Conservation (phyloP, 2,888 invertebrate species). For the Apoda limacodes region DNA sequence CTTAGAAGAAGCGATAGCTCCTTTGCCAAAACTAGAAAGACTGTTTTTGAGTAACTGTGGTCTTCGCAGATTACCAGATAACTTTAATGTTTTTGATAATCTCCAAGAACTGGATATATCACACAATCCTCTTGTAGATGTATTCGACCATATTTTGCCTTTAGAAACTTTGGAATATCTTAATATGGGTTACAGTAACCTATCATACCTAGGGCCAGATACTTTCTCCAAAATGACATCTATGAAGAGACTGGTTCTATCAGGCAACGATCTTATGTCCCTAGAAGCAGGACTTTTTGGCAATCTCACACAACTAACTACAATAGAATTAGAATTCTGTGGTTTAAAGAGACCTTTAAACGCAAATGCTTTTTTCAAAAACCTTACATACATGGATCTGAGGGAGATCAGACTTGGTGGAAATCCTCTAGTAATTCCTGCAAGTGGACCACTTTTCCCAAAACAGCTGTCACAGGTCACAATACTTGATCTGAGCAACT, state of each 20-base stretch:
- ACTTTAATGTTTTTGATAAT: constrained; percentile 74
- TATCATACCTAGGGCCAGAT: constrained; percentile 73
- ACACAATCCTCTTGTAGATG: constrained; percentile 76
- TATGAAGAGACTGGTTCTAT: constrained; percentile 73
- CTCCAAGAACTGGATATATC: constrained; percentile 78
- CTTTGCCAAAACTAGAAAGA: constrained; percentile 73
- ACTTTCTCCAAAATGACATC: constrained; percentile 78
- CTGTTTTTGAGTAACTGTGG: constrained; percentile 77
- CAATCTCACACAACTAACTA: constrained; percentile 74
- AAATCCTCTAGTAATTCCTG: constrained; percentile 74
- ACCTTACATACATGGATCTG: constrained; percentile 72
- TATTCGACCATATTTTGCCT: constrained; percentile 74
- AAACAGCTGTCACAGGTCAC: constrained; percentile 73
- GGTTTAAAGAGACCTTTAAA: constrained; percentile 73
- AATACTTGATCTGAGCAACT: constrained; percentile 74
- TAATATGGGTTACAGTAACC: constrained; percentile 79
- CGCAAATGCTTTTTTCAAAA: constrained; percentile 75
- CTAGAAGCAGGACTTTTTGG: constrained; percentile 76
- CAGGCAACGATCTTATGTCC: constrained; percentile 75
- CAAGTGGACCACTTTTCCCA: constrained; percentile 71
- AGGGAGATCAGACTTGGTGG: constrained; percentile 76
- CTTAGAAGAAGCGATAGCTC: constrained; percentile 73
- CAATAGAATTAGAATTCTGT: constrained; percentile 76
- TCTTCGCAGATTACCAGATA: constrained; percentile 72
- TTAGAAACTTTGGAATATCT: constrained; percentile 74